A percentile compares a stretch with the other conserved stretches of the same genome.
Conservation (phyloP, 2,797 vertebrate species). For the Mus minutoides region DNA sequence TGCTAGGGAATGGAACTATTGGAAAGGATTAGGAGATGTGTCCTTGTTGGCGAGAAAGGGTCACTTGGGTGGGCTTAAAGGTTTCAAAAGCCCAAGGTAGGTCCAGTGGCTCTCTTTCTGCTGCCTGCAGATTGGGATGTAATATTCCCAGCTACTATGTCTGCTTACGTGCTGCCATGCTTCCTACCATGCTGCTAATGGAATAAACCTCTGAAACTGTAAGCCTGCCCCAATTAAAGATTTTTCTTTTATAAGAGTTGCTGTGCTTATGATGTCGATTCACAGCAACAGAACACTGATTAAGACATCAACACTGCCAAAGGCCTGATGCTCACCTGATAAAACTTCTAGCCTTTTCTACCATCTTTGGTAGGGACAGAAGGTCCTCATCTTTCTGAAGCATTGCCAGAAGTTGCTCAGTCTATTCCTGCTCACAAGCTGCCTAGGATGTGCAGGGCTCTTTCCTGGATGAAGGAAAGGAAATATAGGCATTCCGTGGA, state of each 20-base stretch:
- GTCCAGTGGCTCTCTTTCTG: neutral
- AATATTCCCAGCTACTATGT: no score
- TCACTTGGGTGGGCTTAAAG: neutral
- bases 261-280: neutral
- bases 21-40: neutral
- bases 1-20: neutral
- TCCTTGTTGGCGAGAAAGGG: neutral
- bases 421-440: neutral
- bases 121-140: neutral
- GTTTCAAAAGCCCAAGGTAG: neutral
- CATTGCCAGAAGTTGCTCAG: neutral
- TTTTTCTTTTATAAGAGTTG: neutral
- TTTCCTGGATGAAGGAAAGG: neutral
- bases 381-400: neutral
- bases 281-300: neutral
- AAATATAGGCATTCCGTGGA: neutral
- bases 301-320: neutral
- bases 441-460: neutral
- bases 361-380: neutral
- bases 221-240: neutral
- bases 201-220: neutral
- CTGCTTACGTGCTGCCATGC: neutral
- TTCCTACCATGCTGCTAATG: neutral
- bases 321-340: neutral
- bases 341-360: neutral